Conservation (phyloP, 2,797 vertebrate species). For the Anas flavirostris region DNA sequence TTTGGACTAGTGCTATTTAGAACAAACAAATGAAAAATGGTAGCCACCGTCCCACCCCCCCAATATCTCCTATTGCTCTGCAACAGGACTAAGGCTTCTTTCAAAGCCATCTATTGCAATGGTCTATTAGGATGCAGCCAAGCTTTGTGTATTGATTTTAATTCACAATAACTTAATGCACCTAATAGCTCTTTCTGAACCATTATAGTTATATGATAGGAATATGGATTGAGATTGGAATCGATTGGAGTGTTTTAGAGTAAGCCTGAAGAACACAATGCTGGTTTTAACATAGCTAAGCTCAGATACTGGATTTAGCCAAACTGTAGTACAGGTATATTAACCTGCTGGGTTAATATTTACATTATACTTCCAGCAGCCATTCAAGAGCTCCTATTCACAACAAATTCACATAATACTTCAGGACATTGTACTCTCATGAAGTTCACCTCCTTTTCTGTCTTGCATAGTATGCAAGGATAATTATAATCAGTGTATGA, state of each 20-base stretch:
- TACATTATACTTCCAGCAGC: not conserved
- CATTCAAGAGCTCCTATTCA: not conserved
- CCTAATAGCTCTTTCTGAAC: slow-evolving; percentile 27
- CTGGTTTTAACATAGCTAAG: not conserved
- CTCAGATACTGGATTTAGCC: not conserved
- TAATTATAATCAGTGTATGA: not conserved
- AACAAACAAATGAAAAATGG: not conserved
- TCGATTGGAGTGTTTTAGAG: not conserved
- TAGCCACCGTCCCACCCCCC: not conserved
- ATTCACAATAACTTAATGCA: slow-evolving; percentile 32
- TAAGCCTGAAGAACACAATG: not conserved
- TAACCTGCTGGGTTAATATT: not conserved
- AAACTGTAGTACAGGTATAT: not conserved
- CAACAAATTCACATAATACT: not conserved
- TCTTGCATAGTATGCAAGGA: not conserved
- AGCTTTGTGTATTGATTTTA: slow-evolving; percentile 55
- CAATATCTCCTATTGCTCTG: not conserved
- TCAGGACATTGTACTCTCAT: not conserved
- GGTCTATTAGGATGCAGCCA: not conserved
- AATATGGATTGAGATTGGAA: not conserved
- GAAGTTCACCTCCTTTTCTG: not conserved
- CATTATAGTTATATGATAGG: not conserved
- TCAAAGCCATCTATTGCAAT: not conserved
- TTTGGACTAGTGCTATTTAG: not conserved
- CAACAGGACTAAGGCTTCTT: not conserved